Percentiles rank a stretch among this genome's conserved stretches.
Conservation (phyloP, 2,797 vertebrate genomes). For the Hoplostethus mediterraneus region DNA sequence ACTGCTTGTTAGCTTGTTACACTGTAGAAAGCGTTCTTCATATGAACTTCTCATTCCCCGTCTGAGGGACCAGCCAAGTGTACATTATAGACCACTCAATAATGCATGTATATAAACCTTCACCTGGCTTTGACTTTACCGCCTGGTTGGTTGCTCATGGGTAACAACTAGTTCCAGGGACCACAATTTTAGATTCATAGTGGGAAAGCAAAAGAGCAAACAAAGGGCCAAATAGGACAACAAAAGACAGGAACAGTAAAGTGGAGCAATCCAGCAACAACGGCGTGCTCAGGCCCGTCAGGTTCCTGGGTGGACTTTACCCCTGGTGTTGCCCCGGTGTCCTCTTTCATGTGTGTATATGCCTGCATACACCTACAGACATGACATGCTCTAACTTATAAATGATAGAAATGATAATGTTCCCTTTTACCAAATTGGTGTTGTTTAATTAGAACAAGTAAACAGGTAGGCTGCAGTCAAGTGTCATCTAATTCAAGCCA, state of each 20-base stretch:
- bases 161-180: background rate
- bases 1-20: background rate
- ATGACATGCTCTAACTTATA: background rate
- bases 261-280: no score
- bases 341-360: no score
- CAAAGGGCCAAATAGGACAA: background rate
- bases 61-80: constrained; percentile 12
- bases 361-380: background rate
- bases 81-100: constrained; percentile 31
- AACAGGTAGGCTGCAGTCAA: no score
- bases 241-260: background rate
- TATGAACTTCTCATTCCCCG: background rate
- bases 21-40: background rate
- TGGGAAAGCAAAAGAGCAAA: background rate
- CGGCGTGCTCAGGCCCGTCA: no score
- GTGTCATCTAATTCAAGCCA: no score
- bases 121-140: constrained; percentile 23
- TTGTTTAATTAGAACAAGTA: no score
- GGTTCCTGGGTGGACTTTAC: no score
- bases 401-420: no score
- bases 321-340: no score
- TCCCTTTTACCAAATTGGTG: no score
- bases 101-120: constrained; percentile 40
- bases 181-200: constrained; percentile 8
- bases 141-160: constrained; percentile 5